These are phyloP conservation scores for Masticophis lateralis DNA, from an alignment of 2,797 vertebrate genomes.

Conservation along the genomic window DNA sequence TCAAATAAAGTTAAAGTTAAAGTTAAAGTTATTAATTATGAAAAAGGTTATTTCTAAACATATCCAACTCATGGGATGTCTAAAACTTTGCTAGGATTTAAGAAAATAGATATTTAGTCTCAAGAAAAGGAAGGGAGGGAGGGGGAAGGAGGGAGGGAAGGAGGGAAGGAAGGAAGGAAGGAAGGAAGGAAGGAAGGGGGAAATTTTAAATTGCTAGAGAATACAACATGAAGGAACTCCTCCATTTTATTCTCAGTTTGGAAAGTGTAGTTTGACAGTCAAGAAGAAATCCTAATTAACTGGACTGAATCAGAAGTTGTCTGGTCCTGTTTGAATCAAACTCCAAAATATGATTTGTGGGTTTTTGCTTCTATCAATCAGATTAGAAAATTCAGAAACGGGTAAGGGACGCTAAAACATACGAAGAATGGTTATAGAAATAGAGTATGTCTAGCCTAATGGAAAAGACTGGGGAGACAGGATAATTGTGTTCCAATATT, in stretches of 20 bases:
- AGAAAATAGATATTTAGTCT: not conserved
- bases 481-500: not conserved
- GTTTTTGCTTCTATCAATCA: not conserved
- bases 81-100: not conserved
- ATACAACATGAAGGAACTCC: not conserved
- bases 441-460: not conserved
- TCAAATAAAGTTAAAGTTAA: no score
- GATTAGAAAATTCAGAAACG: not conserved
- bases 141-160: not conserved
- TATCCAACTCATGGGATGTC: not conserved
- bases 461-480: not conserved
- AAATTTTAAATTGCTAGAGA: not conserved
- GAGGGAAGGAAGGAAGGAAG: not conserved
- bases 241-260: not conserved
- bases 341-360: not conserved
- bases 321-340: not conserved
- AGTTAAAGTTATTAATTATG: not conserved
- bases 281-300: not conserved
- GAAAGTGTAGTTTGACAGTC: not conserved
- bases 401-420: not conserved
- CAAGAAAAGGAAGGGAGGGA: not conserved
- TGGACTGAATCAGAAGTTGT: not conserved
- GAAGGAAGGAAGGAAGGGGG: not conserved
- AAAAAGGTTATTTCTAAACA: not conserved
- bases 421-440: not conserved